Base-by-base conservation (phyloP, 2,888 invertebrate species). In the Lycaena phlaeas region DNA sequence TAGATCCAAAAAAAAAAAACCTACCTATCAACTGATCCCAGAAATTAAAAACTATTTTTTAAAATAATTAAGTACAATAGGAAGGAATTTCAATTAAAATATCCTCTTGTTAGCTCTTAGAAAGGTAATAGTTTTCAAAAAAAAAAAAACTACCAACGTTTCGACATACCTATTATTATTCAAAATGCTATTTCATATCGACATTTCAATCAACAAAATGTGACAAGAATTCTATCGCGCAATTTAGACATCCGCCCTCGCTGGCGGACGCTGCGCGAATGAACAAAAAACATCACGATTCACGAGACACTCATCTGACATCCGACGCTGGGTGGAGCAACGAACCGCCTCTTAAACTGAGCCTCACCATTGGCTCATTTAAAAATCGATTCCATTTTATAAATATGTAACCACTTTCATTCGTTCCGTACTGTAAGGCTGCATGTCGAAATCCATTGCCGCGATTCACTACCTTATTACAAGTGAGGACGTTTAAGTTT, bases 321-420 rank as follows among this genome's bases (percentile, higher is more conserved):
- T 54, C 59, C 50, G 61, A 66, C 62, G 59, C 45, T 60, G 78
- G 77, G 77, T 65, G 77, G 76, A 59, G 77, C 73, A 57, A 46
- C 56, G 54, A 52, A 69, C 79, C 81, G 81, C 81, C 81, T 72
- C 67, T 64, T 50, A 49, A 57, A 64, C 57, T 61, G 57, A 67
- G 73, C 64, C 52, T 60, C 48, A 54, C 74, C 69, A 84, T 84
- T 84, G 82, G 82, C 70, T 62, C 71, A 68, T 77, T 79, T 78
- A 76, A 84, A 82, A 84, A 84, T 84, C 82, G 82, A 82, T 84
- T 81, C 73, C 79, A 76, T 81, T 82, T 81, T 78, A 81, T 82
- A 84, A 82, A 84, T 82, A 82, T 82, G 78, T 81, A 81, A 81
- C 81, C 78, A 69, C 76, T 81, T 78, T 69, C 67, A 46, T 62